phyloP scores from a whole-genome alignment of 1,140 invertebrate species.

The Euura saliciscinereae region DNA sequence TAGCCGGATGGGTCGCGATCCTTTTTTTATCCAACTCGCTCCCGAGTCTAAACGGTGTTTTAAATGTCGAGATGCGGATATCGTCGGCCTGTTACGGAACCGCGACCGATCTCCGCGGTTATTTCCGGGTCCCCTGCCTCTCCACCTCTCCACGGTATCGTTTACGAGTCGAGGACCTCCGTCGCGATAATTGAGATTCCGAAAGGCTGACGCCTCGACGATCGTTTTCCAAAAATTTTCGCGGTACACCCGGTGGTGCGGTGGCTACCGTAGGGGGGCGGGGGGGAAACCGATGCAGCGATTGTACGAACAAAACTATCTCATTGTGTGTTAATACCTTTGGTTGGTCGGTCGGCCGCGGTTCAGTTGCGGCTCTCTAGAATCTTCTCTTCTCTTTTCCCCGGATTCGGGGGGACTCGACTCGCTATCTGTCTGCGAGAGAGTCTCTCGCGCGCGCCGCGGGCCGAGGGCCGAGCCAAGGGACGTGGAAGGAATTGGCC shows the following conservation, averaged over 20 bases:
- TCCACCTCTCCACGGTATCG: too few relatives aligned
- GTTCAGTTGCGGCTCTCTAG: slow-evolving; percentile 1
- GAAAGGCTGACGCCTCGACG: not conserved
- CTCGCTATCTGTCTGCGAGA: not conserved
- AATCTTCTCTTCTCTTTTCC: not conserved
- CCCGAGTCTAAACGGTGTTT: slow-evolving; percentile 38
- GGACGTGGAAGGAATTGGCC: not conserved
- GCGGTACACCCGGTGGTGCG: slow-evolving; percentile 38
- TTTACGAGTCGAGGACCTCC: too few relatives aligned
- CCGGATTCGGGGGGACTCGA: not conserved
- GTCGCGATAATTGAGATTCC: too few relatives aligned
- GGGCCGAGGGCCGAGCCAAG: not conserved
- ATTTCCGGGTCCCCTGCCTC: too few relatives aligned
- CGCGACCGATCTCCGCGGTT: too few relatives aligned
- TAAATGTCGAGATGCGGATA: not conserved
- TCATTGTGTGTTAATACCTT: slow-evolving; percentile 62
- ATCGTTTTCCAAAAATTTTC: not conserved
- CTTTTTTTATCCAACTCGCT: slow-evolving; percentile 33
- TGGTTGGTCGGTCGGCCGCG: slow-evolving; percentile 26
- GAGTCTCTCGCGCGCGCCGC: not conserved
- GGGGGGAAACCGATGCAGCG: slow-evolving; percentile 23
- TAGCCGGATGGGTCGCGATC: slow-evolving; percentile 17
- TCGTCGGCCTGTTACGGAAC: not conserved
- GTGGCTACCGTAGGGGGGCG: not conserved
- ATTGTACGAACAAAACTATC: slow-evolving; percentile 58